Evolutionary conservation across 92 coral and sea anemone genomes (phyloP), one percentile per base, ranked within the genome.

Genomic region (Paramuricea clavata): DNA sequence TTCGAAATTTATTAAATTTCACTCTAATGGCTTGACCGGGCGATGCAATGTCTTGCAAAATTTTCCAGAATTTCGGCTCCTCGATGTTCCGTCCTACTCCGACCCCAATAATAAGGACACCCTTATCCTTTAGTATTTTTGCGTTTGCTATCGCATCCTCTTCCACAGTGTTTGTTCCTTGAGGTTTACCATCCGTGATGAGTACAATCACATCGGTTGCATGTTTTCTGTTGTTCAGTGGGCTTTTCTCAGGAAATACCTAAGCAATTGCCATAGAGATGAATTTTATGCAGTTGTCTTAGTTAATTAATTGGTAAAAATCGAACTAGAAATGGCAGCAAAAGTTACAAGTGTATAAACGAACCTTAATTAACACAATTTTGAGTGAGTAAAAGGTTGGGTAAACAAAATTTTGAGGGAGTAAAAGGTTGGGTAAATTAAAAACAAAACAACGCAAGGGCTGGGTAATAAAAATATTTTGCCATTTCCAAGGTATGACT

Each of bases 11-110:
- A 30, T 67, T 5, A 35, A 67, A 67, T 30, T 35, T 67, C 74
- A 30, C 44, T 30, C 74, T 67, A n/a, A 30, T 67, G 17, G 74
- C 74, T 30, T 67, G 74, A 30, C 74, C 74, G 17, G 74, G 74
- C 36, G 41, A 30, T n/a, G 74, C 36, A 22, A 67, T 67, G 9
- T 30, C 44, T 30, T 67, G 6, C 23, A 67, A 35, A n/a, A 67
- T 67, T 2, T 16, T 10, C 74, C 74, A 67, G 17, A 67, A 67
- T 67, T 67, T 67, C 6, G 2, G 2, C 1, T 67, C 41, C 21
- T 67, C 44, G 39, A 67, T 30, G n/a, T 67, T 26, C 22, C 17
- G 12, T 30, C 74, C 74, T 2, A 67, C 74, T 0, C 74, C 74
- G 0, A 67, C 74, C 19, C 74, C 74, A 27, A 67, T 35, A 15